phyloP scores from a whole-genome alignment of 2,113 vertebrate species.

The Odocoileus hemionus region DNA sequence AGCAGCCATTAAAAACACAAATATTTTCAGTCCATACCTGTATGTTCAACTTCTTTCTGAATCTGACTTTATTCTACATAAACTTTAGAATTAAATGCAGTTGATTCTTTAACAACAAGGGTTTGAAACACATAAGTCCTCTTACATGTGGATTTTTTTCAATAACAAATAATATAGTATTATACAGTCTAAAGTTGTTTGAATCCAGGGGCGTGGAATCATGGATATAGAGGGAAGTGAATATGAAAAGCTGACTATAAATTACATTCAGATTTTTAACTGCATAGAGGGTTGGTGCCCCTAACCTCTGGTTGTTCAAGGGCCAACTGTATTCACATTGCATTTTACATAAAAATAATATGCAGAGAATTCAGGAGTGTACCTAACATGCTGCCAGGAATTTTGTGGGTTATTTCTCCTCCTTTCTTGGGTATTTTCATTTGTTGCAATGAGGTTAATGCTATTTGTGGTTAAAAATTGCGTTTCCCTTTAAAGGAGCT shows the following conservation, averaged over 20 bases:
- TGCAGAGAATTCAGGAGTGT: not conserved
- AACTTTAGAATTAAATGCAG: not conserved
- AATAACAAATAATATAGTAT: not conserved
- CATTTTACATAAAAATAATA: not conserved
- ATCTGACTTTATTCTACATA: not conserved
- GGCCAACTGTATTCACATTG: not conserved
- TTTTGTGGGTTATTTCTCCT: not conserved
- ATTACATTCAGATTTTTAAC: not conserved
- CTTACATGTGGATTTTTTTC: not conserved
- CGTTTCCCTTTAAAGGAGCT: not conserved
- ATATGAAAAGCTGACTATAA: not conserved
- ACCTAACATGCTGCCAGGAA: not conserved
- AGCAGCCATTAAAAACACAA: not conserved
- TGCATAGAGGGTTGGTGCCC: not conserved
- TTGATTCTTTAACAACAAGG: not conserved
- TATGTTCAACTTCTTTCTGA: not conserved
- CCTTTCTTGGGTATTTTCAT: not conserved
- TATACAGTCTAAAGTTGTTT: not conserved
- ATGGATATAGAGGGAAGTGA: not conserved
- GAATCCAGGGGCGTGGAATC: not conserved
- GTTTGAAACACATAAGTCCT: not conserved
- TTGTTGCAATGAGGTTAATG: not conserved
- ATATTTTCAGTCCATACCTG: not conserved
- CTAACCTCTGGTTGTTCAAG: not conserved
- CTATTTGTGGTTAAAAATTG: not conserved